These are phyloP conservation scores for Parasteatoda lunata DNA, from an alignment of 2,888 invertebrate species.

Conservation along the genomic window DNA sequence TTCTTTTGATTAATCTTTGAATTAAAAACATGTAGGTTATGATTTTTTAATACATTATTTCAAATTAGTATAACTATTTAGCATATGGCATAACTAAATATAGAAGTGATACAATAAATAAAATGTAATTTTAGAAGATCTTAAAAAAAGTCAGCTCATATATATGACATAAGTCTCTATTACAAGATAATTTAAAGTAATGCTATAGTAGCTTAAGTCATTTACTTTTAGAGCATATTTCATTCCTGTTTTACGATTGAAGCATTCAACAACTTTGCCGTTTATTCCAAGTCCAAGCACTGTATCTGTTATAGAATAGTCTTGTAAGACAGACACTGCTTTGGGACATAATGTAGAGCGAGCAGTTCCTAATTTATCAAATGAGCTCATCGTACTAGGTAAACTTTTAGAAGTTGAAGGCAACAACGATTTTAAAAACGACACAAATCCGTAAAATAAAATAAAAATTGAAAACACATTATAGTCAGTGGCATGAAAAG, in stretches of 20 bases:
- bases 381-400: slow-evolving; percentile 44
- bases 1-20: too few species aligned
- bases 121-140: not conserved
- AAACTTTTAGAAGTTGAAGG: not conserved
- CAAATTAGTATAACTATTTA: too few species aligned
- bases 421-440: slow-evolving; percentile 37
- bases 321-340: slow-evolving; percentile 87
- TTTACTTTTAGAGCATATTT: slow-evolving; percentile 93
- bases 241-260: slow-evolving; percentile 82
- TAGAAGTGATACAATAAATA: too few species aligned
- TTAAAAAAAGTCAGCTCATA: not conserved
- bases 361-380: slow-evolving; percentile 58
- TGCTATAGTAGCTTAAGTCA: not conserved
- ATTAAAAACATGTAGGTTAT: too few species aligned
- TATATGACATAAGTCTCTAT: not conserved
- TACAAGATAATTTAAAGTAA: too few species aligned
- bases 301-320: slow-evolving; percentile 92
- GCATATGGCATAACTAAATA: too few species aligned
- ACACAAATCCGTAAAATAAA: slow-evolving; percentile 51
- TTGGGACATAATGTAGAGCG: slow-evolving; percentile 76
- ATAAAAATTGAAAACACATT: slow-evolving; percentile 39
- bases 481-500: slow-evolving; percentile 46
- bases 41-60: too few species aligned
- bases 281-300: slow-evolving; percentile 98
- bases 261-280: slow-evolving; percentile 98